Evolutionary conservation across 2,888 invertebrate genomes (phyloP).

Genomic region (Drosophila emarginata): DNA sequence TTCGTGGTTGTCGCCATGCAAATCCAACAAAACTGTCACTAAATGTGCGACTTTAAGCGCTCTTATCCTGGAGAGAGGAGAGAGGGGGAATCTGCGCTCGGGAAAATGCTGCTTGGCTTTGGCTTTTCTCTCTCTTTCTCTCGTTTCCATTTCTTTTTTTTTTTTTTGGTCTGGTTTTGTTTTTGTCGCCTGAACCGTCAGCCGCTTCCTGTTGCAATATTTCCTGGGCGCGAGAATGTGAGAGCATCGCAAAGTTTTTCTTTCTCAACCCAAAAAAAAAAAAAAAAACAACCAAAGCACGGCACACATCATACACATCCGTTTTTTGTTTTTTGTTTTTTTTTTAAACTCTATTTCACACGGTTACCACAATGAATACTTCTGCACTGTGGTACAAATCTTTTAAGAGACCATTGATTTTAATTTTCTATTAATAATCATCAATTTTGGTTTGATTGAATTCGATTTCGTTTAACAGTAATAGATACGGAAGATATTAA

Average conservation of each 20-base stretch:
- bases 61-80: conserved; percentile 59
- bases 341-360: conserved; percentile 62
- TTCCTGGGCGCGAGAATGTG: conserved; percentile 50
- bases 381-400: conserved; percentile 20
- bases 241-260: conserved; percentile 28
- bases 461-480: no score
- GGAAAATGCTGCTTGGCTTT: not conserved
- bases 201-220: conserved; percentile 60
- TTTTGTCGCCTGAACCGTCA: conserved; percentile 24
- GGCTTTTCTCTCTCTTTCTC: not conserved
- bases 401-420: not conserved
- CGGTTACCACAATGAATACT: conserved; percentile 40
- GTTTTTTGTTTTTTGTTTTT: conserved; percentile 44
- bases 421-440: not conserved
- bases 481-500: no score
- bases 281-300: conserved; percentile 51
- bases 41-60: conserved; percentile 78
- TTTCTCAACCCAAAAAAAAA: conserved; percentile 50
- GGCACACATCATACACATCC: conserved; percentile 67
- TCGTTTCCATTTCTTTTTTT: not conserved
- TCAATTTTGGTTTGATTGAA: no score
- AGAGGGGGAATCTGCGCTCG: not conserved
- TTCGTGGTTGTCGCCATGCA: conserved; percentile 50
- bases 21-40: conserved; percentile 76
- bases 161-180: conserved; percentile 25